Conservation (phyloP, 2,797 vertebrate genomes). For the Xyrichtys novacula region DNA sequence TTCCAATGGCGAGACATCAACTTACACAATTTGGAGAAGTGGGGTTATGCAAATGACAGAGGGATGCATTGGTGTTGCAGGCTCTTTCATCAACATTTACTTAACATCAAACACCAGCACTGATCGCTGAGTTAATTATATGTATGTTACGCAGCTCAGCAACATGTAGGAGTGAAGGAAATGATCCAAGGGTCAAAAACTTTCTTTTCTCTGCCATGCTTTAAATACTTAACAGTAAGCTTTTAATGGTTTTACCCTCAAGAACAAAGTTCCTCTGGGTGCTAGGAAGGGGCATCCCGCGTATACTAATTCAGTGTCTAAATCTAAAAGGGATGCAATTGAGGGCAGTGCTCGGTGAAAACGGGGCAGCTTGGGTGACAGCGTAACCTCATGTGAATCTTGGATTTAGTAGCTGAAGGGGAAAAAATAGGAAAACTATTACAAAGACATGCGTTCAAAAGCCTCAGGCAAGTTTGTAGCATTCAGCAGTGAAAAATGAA, state of each 20-base stretch:
- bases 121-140: conserved; percentile 29
- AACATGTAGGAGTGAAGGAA: conserved; percentile 8
- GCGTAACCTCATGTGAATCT: neutral
- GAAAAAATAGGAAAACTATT: conserved; percentile 10
- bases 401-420: neutral
- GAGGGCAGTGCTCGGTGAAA: conserved; percentile 15
- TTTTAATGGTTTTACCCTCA: conserved; percentile 21
- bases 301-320: conserved; percentile 10
- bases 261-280: conserved; percentile 3
- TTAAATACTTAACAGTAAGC: conserved; percentile 21
- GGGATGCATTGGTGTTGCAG: conserved; percentile 25
- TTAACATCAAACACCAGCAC: conserved; percentile 26
- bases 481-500: conserved; percentile 10
- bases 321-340: conserved; percentile 12
- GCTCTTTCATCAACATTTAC: conserved; percentile 60
- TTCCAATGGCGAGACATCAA: conserved; percentile 5
- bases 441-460: conserved; percentile 5
- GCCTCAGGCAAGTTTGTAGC: conserved; percentile 18
- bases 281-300: neutral
- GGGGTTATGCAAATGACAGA: conserved; percentile 44
- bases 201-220: neutral
- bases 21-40: conserved; percentile 8
- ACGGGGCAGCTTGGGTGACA: conserved; percentile 11
- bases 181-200: conserved; percentile 4
- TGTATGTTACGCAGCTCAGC: conserved; percentile 1